Percentiles rank a stretch among this genome's conserved stretches.
These are phyloP conservation scores for Doris montereyensis DNA, from an alignment of 2,888 invertebrate species.

Conservation along the genomic window DNA sequence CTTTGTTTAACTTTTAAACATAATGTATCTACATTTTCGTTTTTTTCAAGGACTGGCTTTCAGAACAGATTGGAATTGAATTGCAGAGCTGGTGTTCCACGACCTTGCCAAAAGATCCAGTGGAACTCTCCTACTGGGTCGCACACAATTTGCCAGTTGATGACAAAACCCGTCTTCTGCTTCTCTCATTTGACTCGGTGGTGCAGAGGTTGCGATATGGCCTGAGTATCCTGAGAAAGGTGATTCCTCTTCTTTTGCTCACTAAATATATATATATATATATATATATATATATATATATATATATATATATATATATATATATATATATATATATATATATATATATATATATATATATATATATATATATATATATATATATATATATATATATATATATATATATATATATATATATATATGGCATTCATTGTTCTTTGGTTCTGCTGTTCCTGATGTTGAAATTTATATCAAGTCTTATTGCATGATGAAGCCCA, in stretches of 20 bases:
- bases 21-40: background rate
- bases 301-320: too few species aligned
- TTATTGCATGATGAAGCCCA: too few species aligned
- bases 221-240: conserved; percentile 73
- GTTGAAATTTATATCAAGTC: too few species aligned
- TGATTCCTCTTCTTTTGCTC: conserved; percentile 48
- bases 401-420: too few species aligned
- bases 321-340: too few species aligned
- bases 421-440: too few species aligned
- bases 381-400: too few species aligned
- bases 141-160: conserved; percentile 83
- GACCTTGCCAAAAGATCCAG: conserved; percentile 79
- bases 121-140: conserved; percentile 85
- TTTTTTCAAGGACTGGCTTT: conserved; percentile 60
- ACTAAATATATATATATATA: too few species aligned
- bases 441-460: too few species aligned
- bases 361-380: too few species aligned
- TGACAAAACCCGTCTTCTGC: conserved; percentile 78
- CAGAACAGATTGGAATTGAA: conserved; percentile 67
- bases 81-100: conserved; percentile 71
- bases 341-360: too few species aligned
- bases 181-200: conserved; percentile 81
- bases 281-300: too few species aligned
- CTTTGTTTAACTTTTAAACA: background rate
- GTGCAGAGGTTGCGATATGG: conserved; percentile 80